Conservation (phyloP, 2,888 invertebrate genomes). For the Ecliptopera silaceata region DNA sequence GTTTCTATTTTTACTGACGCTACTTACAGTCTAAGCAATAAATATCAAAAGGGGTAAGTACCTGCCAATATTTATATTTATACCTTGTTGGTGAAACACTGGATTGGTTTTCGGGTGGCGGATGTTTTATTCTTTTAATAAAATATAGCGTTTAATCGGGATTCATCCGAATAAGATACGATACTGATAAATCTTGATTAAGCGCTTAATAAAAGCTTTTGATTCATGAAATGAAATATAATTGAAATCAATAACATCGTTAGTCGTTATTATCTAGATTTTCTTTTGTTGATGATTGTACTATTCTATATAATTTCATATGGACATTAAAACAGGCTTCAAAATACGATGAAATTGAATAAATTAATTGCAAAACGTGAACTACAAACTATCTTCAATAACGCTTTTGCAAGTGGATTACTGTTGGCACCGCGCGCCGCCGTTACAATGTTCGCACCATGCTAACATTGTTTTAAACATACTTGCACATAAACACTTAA, state of each 20-base stretch:
- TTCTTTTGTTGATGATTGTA: too few relatives aligned
- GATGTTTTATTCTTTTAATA: background rate
- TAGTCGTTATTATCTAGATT: too few relatives aligned
- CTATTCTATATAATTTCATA: background rate
- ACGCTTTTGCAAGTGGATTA: slow-evolving; percentile 8
- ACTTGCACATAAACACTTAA: background rate
- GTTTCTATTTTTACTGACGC: slow-evolving; percentile 1
- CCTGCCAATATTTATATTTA: background rate
- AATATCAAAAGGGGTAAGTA: background rate
- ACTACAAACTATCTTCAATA: slow-evolving; percentile 5
- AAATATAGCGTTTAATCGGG: too few relatives aligned
- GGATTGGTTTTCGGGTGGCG: background rate
- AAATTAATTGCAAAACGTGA: slow-evolving; percentile 9
- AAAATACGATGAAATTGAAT: background rate
- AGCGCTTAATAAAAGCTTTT: too few relatives aligned
- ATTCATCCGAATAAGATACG: too few relatives aligned
- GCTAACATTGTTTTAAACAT: slow-evolving; percentile 5
- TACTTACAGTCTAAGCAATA: background rate
- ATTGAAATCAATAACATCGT: too few relatives aligned
- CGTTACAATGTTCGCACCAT: slow-evolving; percentile 7
- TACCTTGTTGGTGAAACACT: background rate
- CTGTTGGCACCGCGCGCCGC: slow-evolving; percentile 5
- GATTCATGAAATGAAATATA: too few relatives aligned
- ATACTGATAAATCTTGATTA: too few relatives aligned
- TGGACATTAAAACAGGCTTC: background rate